Conservation (phyloP, 2,113 vertebrate genomes). For the Ochotona princeps region DNA sequence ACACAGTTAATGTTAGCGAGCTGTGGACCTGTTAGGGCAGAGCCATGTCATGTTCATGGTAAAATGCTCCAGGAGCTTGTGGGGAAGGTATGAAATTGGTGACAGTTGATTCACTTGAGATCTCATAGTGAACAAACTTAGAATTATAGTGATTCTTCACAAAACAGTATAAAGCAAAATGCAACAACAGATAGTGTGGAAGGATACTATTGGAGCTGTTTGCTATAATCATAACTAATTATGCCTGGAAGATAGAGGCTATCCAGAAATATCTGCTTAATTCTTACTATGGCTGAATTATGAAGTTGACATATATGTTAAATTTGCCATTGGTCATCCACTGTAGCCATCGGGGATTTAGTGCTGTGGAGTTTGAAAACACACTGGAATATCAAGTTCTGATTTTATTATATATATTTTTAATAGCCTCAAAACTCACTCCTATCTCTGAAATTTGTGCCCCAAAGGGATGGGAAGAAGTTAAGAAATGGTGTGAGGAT, state of each 20-base stretch:
- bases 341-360: background rate
- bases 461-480: background rate
- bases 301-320: background rate
- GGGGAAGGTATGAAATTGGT: background rate
- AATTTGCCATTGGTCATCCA: background rate
- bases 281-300: constrained; percentile 15
- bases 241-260: background rate
- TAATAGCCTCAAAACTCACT: background rate
- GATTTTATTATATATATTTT: constrained; percentile 26
- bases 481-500: background rate
- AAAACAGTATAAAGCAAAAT: constrained; percentile 28
- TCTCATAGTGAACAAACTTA: constrained; percentile 11
- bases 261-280: background rate
- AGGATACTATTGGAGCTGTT: background rate
- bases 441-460: constrained; percentile 16
- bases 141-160: constrained; percentile 17
- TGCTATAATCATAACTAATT: background rate
- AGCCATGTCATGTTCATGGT: background rate
- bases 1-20: background rate
- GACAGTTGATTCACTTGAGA: background rate
- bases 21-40: background rate
- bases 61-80: background rate
- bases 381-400: background rate
- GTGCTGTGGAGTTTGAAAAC: constrained; percentile 5
- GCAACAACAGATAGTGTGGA: background rate